Evolutionary conservation across 2,113 vertebrate genomes (phyloP).

Genomic region (Albula goreensis): DNA sequence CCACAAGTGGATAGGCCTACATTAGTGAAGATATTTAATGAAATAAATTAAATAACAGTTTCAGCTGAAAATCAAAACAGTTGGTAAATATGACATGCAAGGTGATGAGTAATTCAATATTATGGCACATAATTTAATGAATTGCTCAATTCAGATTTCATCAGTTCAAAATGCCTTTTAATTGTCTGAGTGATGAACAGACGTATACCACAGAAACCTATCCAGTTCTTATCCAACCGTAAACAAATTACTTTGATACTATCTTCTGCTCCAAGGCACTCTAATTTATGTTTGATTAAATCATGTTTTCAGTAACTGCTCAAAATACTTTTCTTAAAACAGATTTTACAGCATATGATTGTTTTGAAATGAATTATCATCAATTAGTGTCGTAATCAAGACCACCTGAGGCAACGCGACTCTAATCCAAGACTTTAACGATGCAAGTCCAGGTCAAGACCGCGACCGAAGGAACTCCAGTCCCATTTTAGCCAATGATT

Average conservation of each 20-base stretch:
- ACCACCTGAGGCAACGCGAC: too few relatives aligned
- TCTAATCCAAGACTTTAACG: too few relatives aligned
- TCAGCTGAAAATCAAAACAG: background rate
- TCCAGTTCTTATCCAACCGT: background rate
- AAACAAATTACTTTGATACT: background rate
- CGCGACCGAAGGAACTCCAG: too few relatives aligned
- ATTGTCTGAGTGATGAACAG: background rate
- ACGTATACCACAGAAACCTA: background rate
- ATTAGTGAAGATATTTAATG: background rate
- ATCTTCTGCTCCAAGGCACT: background rate
- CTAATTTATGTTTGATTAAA: slow-evolving; percentile 1
- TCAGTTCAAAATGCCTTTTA: background rate
- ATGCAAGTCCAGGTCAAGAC: too few relatives aligned
- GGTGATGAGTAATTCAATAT: background rate
- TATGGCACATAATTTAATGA: background rate
- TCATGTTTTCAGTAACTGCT: background rate
- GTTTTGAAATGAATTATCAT: background rate
- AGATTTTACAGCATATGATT: background rate
- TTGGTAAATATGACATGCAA: background rate
- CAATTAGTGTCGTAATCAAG: background rate
- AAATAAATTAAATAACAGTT: background rate
- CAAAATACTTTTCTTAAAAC: background rate
- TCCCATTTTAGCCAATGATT: too few relatives aligned
- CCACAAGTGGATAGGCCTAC: too few relatives aligned
- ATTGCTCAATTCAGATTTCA: background rate